Base-by-base conservation (phyloP, 2,797 vertebrate genomes). In the Heteromormyrus szaboi region DNA sequence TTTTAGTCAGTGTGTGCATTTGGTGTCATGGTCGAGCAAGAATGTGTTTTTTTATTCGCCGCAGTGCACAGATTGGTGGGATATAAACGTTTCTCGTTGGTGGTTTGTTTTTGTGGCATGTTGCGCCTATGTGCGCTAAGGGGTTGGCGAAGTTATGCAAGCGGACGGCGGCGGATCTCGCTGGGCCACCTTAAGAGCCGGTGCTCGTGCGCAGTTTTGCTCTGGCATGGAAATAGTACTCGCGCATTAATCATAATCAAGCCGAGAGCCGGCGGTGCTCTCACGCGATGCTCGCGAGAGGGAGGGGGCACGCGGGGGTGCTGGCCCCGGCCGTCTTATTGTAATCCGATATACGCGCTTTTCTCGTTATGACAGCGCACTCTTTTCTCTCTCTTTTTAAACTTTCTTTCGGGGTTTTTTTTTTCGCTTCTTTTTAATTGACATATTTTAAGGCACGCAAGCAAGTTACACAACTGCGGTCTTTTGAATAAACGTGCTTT, bases 191-290 rank as follows among this genome's bases (percentile, higher is more conserved):
- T 96, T 95, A 96, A 95, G 92, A 93, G 90, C 56, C 92, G 44
- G 89, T 90, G 87, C 87, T 76, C 89, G 89, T 90, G 91, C 89
- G 88, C 88, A 85, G 51, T 90, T 87, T 89, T 46, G 91, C 93
- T 94, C 94, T 95, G 95, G 94, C 95, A 92, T 90, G 72, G 88
- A 86, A 89, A 89, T 87, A 84, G 81, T 89, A 90, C 93, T 93
- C 93, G 92, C 94, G 95, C 94, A 95, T 95, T 96, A 95, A 95
- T 96, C 95, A 95, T 95, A 95, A 95, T 95, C 93, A 94, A 95
- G 94, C 94, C 92, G 92, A 92, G 92, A 94, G 94, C 94, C 93
- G 89, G 94, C 93, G 93, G 93, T 87, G 48, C 93, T 96, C 94
- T 95, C 96, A 96, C 95, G 95, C 96, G 87, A 96, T 96, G 95